These are phyloP conservation scores for Delphinus delphis DNA, from an alignment of 2,113 vertebrate species.

Conservation along the genomic window DNA sequence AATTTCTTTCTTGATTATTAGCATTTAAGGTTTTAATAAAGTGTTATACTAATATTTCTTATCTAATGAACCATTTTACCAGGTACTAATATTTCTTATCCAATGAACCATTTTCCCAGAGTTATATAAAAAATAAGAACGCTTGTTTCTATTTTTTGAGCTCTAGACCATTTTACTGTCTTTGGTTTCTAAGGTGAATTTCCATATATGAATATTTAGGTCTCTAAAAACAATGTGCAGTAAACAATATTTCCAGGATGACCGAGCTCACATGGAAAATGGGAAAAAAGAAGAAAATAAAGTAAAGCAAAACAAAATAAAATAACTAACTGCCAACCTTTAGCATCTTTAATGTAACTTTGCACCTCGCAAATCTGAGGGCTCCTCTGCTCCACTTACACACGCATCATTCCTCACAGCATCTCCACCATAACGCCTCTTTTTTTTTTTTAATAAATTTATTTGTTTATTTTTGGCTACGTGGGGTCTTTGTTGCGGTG, in stretches of 20 bases:
- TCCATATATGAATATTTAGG: neutral
- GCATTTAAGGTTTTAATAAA: conserved; percentile 20
- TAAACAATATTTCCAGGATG: conserved; percentile 8
- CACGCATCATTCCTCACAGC: neutral
- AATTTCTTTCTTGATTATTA: conserved; percentile 22
- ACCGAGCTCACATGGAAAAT: neutral
- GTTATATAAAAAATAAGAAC: conserved; percentile 49
- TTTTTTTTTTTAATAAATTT: neutral
- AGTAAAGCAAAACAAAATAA: neutral
- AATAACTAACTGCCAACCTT: neutral
- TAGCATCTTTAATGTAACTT: neutral
- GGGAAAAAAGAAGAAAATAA: accelerated
- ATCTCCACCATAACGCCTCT: neutral
- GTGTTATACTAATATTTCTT: conserved; percentile 23
- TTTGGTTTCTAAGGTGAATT: conserved; percentile 31
- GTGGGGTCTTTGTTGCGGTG: no score
- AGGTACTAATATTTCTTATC: neutral
- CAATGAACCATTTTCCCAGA: neutral
- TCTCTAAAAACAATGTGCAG: neutral
- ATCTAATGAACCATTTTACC: neutral
- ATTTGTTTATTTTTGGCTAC: no score
- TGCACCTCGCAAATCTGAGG: neutral
- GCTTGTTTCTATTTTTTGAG: neutral
- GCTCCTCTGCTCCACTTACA: neutral
- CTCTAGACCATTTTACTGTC: conserved; percentile 11